A percentile compares a stretch with the other conserved stretches of the same genome.
Evolutionary conservation across 2,113 vertebrate genomes (phyloP).

Genomic region (Syngnathus typhle): DNA sequence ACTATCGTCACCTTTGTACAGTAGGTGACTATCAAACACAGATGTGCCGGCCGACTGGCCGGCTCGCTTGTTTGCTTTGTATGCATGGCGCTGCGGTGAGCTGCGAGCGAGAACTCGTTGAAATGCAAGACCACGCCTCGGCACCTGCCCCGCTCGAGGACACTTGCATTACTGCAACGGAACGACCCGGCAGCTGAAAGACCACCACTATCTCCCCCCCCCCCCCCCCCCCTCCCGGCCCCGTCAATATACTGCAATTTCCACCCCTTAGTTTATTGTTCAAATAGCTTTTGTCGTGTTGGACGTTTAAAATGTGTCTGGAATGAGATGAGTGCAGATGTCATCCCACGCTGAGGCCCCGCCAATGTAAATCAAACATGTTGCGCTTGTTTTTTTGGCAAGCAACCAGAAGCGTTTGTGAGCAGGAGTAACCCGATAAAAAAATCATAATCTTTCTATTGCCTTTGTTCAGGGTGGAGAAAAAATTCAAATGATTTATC

Average conservation of each 20-base stretch:
- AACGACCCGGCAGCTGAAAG: conserved; percentile 34
- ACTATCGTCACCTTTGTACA: conserved; percentile 4
- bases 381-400: conserved; percentile 44
- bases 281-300: conserved; percentile 1
- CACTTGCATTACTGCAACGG: conserved; percentile 41
- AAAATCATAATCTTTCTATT: neutral
- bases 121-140: conserved; percentile 45
- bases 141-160: conserved; percentile 42
- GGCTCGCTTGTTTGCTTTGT: conserved; percentile 36
- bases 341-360: conserved; percentile 51
- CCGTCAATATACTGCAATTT: neutral
- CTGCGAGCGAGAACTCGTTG: conserved; percentile 35
- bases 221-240: neutral
- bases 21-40: neutral
- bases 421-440: neutral
- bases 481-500: too few relatives aligned
- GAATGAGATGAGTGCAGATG: conserved; percentile 41
- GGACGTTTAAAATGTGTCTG: conserved; percentile 15
- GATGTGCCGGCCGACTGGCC: conserved; percentile 8
- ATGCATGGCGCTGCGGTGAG: conserved; percentile 41
- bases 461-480: too few relatives aligned
- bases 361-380: conserved; percentile 57
- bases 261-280: neutral
- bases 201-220: conserved; percentile 20
- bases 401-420: conserved; percentile 16